phyloP scores from a whole-genome alignment of 2,888 invertebrate genomes.

The Mamestra brassicae region DNA sequence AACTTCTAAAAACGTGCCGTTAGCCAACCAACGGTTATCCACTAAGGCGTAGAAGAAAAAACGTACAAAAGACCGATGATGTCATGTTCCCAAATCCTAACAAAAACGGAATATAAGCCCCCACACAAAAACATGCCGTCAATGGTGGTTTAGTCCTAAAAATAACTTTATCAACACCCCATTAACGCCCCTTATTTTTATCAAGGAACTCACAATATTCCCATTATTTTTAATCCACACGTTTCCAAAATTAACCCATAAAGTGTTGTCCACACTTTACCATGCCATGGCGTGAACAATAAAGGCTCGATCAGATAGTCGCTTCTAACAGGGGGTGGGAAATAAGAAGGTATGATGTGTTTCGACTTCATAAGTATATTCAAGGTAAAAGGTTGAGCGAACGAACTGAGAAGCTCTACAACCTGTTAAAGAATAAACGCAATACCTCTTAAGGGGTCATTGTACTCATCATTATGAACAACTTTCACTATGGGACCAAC shows the following conservation, averaged over 20 bases:
- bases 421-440: no score
- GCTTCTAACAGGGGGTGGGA: neutral
- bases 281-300: neutral
- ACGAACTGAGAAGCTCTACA: no score
- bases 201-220: slow-evolving; percentile 21
- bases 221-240: slow-evolving; percentile 27
- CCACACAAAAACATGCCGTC: slow-evolving; percentile 3
- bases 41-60: neutral
- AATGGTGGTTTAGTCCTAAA: slow-evolving; percentile 32
- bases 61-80: neutral
- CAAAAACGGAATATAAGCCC: slow-evolving; percentile 6
- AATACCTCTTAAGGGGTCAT: no score
- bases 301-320: slow-evolving; percentile 24
- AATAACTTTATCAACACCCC: slow-evolving; percentile 26
- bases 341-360: neutral
- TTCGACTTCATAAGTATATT: no score
- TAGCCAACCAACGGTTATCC: neutral
- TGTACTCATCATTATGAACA: no score
- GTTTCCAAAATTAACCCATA: slow-evolving; percentile 44
- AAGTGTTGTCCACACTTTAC: slow-evolving; percentile 32
- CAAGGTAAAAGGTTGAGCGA: no score
- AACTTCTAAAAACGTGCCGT: neutral
- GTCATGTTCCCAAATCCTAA: neutral
- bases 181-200: slow-evolving; percentile 48
- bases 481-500: no score